These are phyloP conservation scores for Drosophila parabipectinata DNA, from an alignment of 1,140 invertebrate genomes.

Conservation along the genomic window DNA sequence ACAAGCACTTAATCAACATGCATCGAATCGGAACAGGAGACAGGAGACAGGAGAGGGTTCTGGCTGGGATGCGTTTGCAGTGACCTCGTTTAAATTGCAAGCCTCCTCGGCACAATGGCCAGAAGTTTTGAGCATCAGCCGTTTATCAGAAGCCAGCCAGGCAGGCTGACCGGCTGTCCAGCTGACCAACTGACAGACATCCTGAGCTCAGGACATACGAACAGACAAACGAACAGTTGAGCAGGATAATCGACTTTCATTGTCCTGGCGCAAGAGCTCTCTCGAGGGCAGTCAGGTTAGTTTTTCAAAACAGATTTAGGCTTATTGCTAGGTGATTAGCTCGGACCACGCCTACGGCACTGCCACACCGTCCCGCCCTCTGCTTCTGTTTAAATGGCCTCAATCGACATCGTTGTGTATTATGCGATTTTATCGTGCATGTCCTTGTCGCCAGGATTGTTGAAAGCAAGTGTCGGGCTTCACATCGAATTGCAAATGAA, in stretches of 20 bases:
- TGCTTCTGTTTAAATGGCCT: conserved; percentile 27
- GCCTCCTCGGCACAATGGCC: conserved; percentile 43
- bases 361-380: background rate
- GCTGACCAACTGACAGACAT: conserved; percentile 4
- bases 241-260: conserved; percentile 53
- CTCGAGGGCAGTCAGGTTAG: conserved; percentile 16
- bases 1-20: conserved; percentile 69
- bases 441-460: conserved; percentile 17
- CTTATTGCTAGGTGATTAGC: conserved; percentile 58
- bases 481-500: conserved; percentile 33
- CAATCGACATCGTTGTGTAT: conserved; percentile 38
- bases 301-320: conserved; percentile 52
- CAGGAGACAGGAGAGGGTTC: background rate
- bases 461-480: conserved; percentile 28
- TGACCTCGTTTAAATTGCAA: conserved; percentile 65
- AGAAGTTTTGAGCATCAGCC: conserved; percentile 37
- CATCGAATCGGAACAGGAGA: conserved; percentile 31
- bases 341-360: background rate
- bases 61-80: conserved; percentile 21
- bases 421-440: conserved; percentile 14
- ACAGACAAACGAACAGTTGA: conserved; percentile 25
- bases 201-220: background rate
- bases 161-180: conserved; percentile 16
- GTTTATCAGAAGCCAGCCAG: conserved; percentile 56
- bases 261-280: conserved; percentile 21